Base-by-base conservation (phyloP, 1,140 invertebrate genomes). In the Drosophila orosa region DNA sequence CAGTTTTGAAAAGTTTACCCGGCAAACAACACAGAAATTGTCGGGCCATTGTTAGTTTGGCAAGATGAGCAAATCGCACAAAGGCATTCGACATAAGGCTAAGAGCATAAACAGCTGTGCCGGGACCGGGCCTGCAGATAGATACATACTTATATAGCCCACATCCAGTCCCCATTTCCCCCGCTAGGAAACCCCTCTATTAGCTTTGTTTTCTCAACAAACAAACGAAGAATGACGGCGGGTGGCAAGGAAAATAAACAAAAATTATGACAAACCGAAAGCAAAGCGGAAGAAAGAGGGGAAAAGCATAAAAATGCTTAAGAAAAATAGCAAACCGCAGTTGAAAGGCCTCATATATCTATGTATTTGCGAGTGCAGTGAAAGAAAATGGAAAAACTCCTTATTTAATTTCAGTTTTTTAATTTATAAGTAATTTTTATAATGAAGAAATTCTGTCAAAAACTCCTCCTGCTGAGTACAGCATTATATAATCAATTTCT, bases 181-280 rank as follows among this genome's bases (percentile, higher is more conserved):
- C 33, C 57, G 22, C 1, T 6, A 66, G 31, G 9, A 40, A 33
- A 22, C 63, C 65, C 68, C 52, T 72, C 68, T 71, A 71, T 80
- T 66, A 42, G 59, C 59, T 52, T 67, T 76, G 52, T 86, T 85
- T 74, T 86, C 68, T 77, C 47, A 68, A 56, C 79, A 82, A 81
- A 78, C 78, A 80, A 81, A 59, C 67, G 57, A 44, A 65, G 67
- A 77, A 40, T 68, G 80, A 66, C 80, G 63, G 55, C 59, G 59
- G 63, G 78, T 68, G 68, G 80, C 82, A 81, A 63, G 61, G 56
- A 87, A 87, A 86, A 76, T 86, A 87, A 86, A 86, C 83, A 89
- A 89, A 89, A 87, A 87, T 77, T 87, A 87, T 87, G 83, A 83
- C 83, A 80, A 80, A 54, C 79, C 42, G 57, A 54, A 48, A 54